Evolutionary conservation across 2,797 vertebrate species (phyloP).

Genomic region (Acrocephalus scirpaceus): DNA sequence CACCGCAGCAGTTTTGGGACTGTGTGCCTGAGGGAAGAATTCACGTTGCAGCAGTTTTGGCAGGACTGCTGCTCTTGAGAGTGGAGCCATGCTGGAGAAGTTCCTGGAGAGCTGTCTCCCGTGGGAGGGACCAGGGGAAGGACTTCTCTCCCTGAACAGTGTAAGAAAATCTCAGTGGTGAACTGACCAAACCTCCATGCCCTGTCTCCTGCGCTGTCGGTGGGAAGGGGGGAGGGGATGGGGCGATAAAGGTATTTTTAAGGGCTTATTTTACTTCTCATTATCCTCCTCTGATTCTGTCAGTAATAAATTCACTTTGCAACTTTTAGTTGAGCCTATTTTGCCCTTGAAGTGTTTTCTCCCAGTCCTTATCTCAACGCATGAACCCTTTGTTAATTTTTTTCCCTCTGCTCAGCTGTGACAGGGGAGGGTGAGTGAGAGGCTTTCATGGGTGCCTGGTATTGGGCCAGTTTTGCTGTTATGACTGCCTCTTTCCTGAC

Average conservation of each 20-base stretch:
- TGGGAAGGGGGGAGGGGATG: too few species aligned
- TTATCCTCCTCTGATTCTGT: neutral
- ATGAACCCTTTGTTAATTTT: neutral
- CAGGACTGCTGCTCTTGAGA: neutral
- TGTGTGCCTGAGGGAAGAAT: neutral
- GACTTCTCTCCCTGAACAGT: neutral
- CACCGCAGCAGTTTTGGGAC: rapidly evolving
- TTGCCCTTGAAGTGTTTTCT: neutral
- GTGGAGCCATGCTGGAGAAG: neutral
- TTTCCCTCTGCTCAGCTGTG: neutral
- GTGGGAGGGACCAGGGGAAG: neutral
- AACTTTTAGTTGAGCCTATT: neutral
- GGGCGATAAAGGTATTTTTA: neutral
- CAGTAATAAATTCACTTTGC: neutral
- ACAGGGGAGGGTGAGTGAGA: neutral
- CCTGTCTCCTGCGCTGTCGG: neutral
- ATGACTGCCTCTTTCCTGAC: neutral
- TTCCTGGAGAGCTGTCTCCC: neutral
- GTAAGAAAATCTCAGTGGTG: neutral
- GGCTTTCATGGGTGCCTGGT: neutral
- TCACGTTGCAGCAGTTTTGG: too few species aligned
- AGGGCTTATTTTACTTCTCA: neutral
- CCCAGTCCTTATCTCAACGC: neutral
- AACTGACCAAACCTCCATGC: neutral
- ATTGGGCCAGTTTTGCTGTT: neutral